Base-by-base conservation (phyloP, 2,113 vertebrate species). In the Electrona antarctica region DNA sequence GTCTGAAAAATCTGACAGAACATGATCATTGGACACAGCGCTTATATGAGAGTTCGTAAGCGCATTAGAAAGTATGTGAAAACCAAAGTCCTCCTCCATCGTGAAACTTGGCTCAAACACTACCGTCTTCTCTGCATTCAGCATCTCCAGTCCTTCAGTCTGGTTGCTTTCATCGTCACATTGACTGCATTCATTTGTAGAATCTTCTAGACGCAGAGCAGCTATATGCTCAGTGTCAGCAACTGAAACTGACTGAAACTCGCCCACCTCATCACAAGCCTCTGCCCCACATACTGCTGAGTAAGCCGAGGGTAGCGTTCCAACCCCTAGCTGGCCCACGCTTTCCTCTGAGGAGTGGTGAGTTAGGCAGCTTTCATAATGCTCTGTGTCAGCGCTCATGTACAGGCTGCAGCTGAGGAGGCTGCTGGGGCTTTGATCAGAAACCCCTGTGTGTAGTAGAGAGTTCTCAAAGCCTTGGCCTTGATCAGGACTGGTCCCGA, bases 341-440 rank as follows among this genome's bases (percentile, higher is more conserved):
- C 59, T 0, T 45, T 71, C 63, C 10, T 79, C 77, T 0, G 65
- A 84, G 41, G 76, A 77, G 7, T 78, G 13, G 10, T 77, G 65
- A 0, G 90, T 92, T 0, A 1, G 64, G 46, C 93, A 93, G 13
- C 87, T 93, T 67, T 90, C 78, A 4, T 94, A 93, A 13, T 76
- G 77, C 78, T 95, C 90, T 0, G 91, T 83, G 0, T 50, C 77
- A 0, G 80, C 15, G 0, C 13, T 83, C 14, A 86, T 64, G 0
- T 85, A 79, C 13, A 78, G 64, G 65, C 90, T 93, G 1, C 71
- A 55, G 0, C 71, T 78, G n/a, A 71, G 60, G 13, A 90, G 67
- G 60, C 77, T 86, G 66, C 69, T 64, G 69, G 58, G 57, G 60
- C 67, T 85, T 41, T 63, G 71, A 63, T 86, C 62, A 0, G 62